Conservation (phyloP, 2,113 vertebrate genomes). For the Gnathonemus echidnorhynchus region DNA sequence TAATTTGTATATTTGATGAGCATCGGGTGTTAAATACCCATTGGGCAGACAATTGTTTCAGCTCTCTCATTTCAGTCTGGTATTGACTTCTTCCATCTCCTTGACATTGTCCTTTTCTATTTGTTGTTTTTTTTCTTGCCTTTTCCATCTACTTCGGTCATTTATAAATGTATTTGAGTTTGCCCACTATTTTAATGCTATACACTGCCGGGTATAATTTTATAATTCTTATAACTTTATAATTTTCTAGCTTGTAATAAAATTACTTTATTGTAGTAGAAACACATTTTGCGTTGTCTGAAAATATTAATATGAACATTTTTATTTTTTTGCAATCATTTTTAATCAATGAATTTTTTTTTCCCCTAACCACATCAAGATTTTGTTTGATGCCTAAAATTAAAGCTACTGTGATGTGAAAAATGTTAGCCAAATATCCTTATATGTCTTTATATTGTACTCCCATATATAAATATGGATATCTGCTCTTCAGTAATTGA, state of each 20-base stretch:
- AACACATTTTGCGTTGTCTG: background rate
- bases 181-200: background rate
- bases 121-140: background rate
- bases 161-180: background rate
- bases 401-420: background rate
- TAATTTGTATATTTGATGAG: conserved; percentile 16
- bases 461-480: background rate
- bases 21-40: background rate
- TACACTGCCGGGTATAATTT: background rate
- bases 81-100: background rate
- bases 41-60: background rate
- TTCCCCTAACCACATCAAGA: background rate
- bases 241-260: background rate
- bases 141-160: background rate
- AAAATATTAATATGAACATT: background rate
- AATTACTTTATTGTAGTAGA: background rate
- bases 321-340: background rate
- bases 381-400: background rate
- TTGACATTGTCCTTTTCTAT: background rate
- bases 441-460: background rate
- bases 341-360: background rate
- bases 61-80: background rate
- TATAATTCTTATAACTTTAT: background rate
- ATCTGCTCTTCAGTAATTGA: background rate
- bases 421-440: background rate